Evolutionary conservation across 2,797 vertebrate genomes (phyloP).

Genomic region (Buphagus erythrorhynchus): DNA sequence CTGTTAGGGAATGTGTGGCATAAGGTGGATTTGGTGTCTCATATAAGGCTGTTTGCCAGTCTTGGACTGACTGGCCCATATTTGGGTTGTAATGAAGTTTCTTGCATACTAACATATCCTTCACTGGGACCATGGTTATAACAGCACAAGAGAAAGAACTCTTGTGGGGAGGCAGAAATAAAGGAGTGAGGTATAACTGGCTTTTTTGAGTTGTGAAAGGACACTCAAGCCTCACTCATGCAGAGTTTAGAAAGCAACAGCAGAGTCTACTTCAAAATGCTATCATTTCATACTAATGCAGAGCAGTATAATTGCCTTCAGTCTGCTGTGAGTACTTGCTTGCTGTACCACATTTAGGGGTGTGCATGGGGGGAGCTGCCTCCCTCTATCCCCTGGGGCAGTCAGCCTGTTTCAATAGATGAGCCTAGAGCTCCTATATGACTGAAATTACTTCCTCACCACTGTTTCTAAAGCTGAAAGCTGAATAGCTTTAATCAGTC

Average conservation of each 20-base stretch:
- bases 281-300: background rate
- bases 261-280: background rate
- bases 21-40: background rate
- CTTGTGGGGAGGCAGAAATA: background rate
- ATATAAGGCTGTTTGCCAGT: background rate
- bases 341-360: background rate
- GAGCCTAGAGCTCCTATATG: conserved; percentile 17
- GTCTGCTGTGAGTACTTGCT: background rate
- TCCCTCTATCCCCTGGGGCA: conserved; percentile 21
- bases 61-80: background rate
- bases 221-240: background rate
- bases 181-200: background rate
- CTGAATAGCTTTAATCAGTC: conserved; percentile 52
- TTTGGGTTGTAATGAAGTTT: background rate
- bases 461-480: conserved; percentile 34
- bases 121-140: background rate
- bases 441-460: conserved; percentile 50
- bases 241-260: background rate
- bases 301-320: background rate
- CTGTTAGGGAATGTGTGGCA: background rate
- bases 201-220: background rate
- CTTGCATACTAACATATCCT: background rate
- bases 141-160: background rate
- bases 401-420: conserved; percentile 25
- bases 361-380: background rate